A percentile compares a stretch with the other conserved stretches of the same genome.
Conservation (phyloP, 2,113 vertebrate species). For the Mellivora capensis region DNA sequence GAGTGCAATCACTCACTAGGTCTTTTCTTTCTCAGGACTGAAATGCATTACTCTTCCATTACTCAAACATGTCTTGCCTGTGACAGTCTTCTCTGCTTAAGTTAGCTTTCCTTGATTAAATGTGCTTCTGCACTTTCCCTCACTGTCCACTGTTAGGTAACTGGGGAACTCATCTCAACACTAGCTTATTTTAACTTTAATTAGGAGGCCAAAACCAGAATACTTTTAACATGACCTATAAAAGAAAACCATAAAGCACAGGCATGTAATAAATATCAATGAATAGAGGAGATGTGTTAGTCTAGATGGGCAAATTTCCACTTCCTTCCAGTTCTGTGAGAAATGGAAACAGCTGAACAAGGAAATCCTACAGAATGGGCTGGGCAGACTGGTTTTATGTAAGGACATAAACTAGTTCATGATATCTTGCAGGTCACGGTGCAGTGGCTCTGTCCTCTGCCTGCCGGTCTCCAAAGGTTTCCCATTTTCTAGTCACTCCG, state of each 20-base stretch:
- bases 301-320: neutral
- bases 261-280: neutral
- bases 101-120: neutral
- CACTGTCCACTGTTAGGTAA: neutral
- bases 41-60: neutral
- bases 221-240: neutral
- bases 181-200: neutral
- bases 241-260: neutral
- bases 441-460: neutral
- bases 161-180: neutral
- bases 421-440: neutral
- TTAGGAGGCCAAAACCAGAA: neutral
- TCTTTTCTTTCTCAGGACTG: neutral
- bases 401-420: neutral
- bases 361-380: neutral
- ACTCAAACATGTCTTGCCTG: neutral
- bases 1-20: neutral
- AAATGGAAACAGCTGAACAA: neutral
- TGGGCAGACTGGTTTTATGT: neutral
- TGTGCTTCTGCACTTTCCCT: neutral
- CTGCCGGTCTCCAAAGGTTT: neutral
- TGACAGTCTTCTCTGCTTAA: neutral
- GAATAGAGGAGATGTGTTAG: neutral
- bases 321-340: neutral
- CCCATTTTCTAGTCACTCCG: neutral